Percentiles rank a stretch among this genome's conserved stretches.
phyloP scores from a whole-genome alignment of 1,140 invertebrate genomes.

The Zophobas morio region DNA sequence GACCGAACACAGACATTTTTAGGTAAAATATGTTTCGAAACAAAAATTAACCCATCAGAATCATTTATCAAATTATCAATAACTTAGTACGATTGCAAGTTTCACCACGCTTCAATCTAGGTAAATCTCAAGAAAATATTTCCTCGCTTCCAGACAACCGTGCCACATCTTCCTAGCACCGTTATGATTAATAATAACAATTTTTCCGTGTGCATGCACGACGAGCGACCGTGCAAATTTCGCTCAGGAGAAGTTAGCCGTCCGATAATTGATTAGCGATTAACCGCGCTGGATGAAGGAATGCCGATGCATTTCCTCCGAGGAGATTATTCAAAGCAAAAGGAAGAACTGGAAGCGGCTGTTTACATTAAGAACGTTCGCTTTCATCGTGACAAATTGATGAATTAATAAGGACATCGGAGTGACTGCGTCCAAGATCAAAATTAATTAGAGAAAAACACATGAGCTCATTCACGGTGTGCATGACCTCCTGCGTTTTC shows the following conservation, averaged over 20 bases:
- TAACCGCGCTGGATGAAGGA: slow-evolving; percentile 9
- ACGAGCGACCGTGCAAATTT: slow-evolving; percentile 19
- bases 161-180: too few relatives aligned
- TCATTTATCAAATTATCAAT: too few relatives aligned
- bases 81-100: too few relatives aligned
- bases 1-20: too few relatives aligned
- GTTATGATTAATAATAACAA: too few relatives aligned
- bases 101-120: too few relatives aligned
- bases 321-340: not conserved
- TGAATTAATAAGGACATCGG: slow-evolving; percentile 45
- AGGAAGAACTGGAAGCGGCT: not conserved
- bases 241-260: not conserved
- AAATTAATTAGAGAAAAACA: slow-evolving; percentile 39
- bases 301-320: slow-evolving; percentile 31
- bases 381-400: slow-evolving; percentile 44
- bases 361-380: slow-evolving; percentile 28
- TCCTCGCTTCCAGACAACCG: too few relatives aligned
- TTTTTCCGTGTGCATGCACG: not conserved
- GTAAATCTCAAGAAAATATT: too few relatives aligned
- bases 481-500: slow-evolving; percentile 44
- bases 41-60: too few relatives aligned
- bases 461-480: slow-evolving; percentile 40
- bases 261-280: slow-evolving; percentile 27
- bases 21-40: too few relatives aligned
- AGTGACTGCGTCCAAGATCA: slow-evolving; percentile 35